phyloP scores from a whole-genome alignment of 2,888 invertebrate species.

The Mamestra brassicae region DNA sequence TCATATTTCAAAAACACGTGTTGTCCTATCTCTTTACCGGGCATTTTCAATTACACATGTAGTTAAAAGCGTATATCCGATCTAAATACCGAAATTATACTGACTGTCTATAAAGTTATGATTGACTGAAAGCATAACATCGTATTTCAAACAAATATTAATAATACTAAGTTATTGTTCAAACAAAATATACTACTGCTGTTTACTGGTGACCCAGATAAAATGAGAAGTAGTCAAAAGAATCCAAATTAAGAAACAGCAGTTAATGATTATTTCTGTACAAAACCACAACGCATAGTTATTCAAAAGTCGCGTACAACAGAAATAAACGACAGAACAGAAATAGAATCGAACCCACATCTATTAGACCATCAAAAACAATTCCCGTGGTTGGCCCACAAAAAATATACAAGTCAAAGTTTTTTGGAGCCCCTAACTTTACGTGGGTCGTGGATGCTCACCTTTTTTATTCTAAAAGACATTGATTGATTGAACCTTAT shows the following conservation, averaged over 20 bases:
- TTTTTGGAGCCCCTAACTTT: conserved; percentile 85
- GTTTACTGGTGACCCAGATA: conserved; percentile 22
- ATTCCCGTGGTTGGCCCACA: conserved; percentile 80
- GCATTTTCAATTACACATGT: background rate
- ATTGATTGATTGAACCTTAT: conserved; percentile 90
- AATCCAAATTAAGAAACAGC: conserved; percentile 4
- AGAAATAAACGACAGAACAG: conserved; percentile 65
- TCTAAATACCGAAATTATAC: conserved; percentile 11
- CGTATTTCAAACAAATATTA: conserved; percentile 16
- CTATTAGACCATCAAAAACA: conserved; percentile 83
- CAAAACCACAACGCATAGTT: conserved; percentile 15
- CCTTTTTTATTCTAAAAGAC: conserved; percentile 88
- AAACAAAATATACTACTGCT: background rate
- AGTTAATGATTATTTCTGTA: background rate
- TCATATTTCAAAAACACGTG: conserved; percentile 22
- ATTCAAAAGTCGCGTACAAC: conserved; percentile 42
- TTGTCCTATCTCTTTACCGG: background rate
- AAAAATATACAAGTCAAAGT: conserved; percentile 84
- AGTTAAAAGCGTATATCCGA: conserved; percentile 9
- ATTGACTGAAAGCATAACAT: conserved; percentile 3
- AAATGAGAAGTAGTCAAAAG: conserved; percentile 11
- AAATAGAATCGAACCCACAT: conserved; percentile 77
- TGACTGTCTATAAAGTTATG: conserved; percentile 1
- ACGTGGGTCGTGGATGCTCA: conserved; percentile 87
- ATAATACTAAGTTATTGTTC: conserved; percentile 12